Percentiles rank a stretch among this genome's conserved stretches.
phyloP scores from a whole-genome alignment of 2,797 vertebrate genomes.

The Fundulus diaphanus region DNA sequence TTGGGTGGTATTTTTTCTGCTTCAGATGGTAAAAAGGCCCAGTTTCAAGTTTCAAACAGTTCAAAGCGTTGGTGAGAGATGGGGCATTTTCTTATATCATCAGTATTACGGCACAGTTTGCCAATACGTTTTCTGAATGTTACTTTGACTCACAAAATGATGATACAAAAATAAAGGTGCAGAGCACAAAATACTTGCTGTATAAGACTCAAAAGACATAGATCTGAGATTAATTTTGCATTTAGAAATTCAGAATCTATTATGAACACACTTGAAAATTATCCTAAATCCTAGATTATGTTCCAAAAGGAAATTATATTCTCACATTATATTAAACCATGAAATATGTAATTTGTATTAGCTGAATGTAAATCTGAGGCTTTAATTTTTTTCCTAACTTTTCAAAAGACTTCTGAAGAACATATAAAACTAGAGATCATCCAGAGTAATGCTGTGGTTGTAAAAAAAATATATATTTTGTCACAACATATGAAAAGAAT shows the following conservation, averaged over 20 bases:
- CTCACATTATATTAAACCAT: neutral
- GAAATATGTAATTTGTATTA: neutral
- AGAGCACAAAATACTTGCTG: neutral
- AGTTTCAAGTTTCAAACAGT: slow-evolving; percentile 9
- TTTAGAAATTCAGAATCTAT: too few relatives aligned
- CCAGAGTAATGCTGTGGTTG: too few relatives aligned
- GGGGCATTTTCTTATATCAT: slow-evolving; percentile 1
- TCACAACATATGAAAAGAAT: too few relatives aligned
- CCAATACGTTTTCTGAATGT: neutral
- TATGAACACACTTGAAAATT: neutral
- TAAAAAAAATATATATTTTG: too few relatives aligned
- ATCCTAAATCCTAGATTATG: neutral
- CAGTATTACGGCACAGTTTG: neutral
- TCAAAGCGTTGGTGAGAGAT: slow-evolving; percentile 9
- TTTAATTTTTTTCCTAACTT: too few relatives aligned
- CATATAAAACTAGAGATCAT: too few relatives aligned
- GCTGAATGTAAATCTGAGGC: too few relatives aligned
- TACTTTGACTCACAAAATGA: slow-evolving; percentile 7
- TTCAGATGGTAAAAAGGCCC: slow-evolving; percentile 23
- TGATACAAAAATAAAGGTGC: neutral
- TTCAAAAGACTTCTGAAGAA: too few relatives aligned
- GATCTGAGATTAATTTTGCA: neutral
- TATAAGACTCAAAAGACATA: neutral
- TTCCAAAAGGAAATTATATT: neutral
- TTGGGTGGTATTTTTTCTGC: slow-evolving; percentile 12